These are phyloP conservation scores for Vultur gryphus DNA, from an alignment of 2,797 vertebrate genomes.

Conservation along the genomic window DNA sequence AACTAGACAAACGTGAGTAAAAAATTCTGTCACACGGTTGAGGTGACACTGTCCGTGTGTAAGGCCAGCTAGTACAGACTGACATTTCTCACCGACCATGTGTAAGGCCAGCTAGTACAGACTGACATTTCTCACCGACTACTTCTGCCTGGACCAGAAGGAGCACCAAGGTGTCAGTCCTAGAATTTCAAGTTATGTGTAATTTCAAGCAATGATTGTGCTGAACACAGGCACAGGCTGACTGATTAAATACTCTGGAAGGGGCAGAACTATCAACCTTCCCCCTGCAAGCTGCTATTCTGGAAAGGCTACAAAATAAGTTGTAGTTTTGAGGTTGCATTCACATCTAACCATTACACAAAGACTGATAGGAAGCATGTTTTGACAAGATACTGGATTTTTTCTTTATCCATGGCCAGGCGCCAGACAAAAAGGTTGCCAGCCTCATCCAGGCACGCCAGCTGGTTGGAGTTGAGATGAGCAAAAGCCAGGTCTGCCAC, in stretches of 20 bases:
- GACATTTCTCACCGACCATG: background rate
- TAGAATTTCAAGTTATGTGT: background rate
- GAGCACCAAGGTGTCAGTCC: background rate
- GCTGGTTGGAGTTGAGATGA: conserved; percentile 92
- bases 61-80: background rate
- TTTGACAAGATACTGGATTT: conserved; percentile 91
- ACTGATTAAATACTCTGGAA: background rate
- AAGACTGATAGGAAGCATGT: rapidly evolving
- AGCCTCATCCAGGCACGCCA: conserved; percentile 95
- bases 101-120: background rate
- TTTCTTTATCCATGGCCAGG: conserved; percentile 86
- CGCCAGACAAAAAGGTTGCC: conserved; percentile 97
- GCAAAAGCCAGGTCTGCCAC: conserved; percentile 97
- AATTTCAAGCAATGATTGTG: background rate
- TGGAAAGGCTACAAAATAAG: background rate
- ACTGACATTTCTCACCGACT: background rate
- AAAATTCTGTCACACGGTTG: background rate
- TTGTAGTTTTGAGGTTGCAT: background rate
- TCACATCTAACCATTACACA: background rate
- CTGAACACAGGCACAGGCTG: background rate
- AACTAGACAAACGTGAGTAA: background rate
- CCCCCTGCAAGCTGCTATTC: background rate
- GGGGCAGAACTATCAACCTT: rapidly evolving
- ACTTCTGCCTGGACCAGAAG: background rate
- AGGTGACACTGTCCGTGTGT: background rate